A percentile compares a stretch with the other conserved stretches of the same genome.
Conservation (phyloP, 1,140 invertebrate species). For the Polyergus mexicanus region DNA sequence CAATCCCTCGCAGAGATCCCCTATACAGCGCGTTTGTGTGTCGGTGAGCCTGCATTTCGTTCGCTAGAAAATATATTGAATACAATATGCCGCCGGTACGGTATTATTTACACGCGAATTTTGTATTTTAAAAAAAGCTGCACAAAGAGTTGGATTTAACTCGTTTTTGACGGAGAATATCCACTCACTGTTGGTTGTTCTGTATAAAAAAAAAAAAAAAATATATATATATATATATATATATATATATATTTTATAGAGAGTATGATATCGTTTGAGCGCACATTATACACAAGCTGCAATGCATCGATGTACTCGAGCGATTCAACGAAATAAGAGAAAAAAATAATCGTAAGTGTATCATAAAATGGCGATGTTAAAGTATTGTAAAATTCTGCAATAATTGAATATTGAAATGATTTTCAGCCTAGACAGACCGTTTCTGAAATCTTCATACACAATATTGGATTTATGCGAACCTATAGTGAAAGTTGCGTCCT, state of each 20-base stretch:
- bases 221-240: neutral
- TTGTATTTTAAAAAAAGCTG: conserved; percentile 70
- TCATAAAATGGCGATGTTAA: conserved; percentile 35
- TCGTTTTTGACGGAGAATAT: conserved; percentile 73
- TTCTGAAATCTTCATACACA: conserved; percentile 72
- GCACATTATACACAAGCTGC: conserved; percentile 52
- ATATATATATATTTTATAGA: too few relatives aligned
- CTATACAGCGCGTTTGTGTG: conserved; percentile 37
- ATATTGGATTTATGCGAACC: conserved; percentile 86
- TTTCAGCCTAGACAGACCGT: conserved; percentile 35
- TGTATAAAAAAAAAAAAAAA: conserved; percentile 28
- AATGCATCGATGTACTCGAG: neutral
- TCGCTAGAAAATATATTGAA: conserved; percentile 71
- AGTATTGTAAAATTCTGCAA: conserved; percentile 38
- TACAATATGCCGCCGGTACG: conserved; percentile 66
- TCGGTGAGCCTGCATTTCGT: conserved; percentile 48
- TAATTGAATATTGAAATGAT: conserved; percentile 37
- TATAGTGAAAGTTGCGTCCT: conserved; percentile 80
- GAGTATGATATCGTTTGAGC: neutral
- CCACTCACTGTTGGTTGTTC: conserved; percentile 57
- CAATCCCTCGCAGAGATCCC: conserved; percentile 20
- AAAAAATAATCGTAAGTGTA: conserved; percentile 42
- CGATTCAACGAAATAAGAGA: conserved; percentile 37
- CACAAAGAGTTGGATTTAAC: conserved; percentile 76
- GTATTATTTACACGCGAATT: conserved; percentile 78